Evolutionary conservation across 2,113 vertebrate genomes (phyloP), one percentile per base, ranked within the genome.

Genomic region (Rhea pennata): DNA sequence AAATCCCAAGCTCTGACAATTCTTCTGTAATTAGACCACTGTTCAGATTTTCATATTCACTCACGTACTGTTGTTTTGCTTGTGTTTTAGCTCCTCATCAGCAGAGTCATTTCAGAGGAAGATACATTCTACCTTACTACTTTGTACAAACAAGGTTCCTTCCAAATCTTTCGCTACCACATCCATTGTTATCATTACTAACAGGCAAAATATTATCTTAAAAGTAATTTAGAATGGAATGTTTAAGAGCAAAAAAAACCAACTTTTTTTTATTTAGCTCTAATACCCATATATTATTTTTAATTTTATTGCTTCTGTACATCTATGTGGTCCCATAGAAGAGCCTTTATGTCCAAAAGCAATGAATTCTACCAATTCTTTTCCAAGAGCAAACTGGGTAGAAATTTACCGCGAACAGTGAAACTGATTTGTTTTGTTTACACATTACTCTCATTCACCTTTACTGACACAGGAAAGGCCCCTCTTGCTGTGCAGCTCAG

Each of bases 21-120:
- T 86, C 89, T 86, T 81, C 87, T 3, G 2, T 53, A 90, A 87
- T 69, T 54, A 71, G 19, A 73, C 77, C 61, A 80, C 80, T 89
- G 58, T 42, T 94, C 71, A 66, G 46, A 87, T 90, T 91, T 74
- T 84, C 90, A 95, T 72, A 79, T 33, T 61, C 58, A 44, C 70
- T 75, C 75, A 85, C 42, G 77, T 59, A 67, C n/a, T 19, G 20
- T 46, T 59, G 15, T 10, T 85, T 56, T 70, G 48, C 81, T 83
- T 87, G 92, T 94, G 85, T 69, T 82, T 84, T 69, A 88, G 76
- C 66, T 95, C 71, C 78, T 92, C 82, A 61, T 33, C 76, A 65
- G 71, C 76, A 83, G 12, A 75, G 40, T 26, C 58, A n/a, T 39
- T 39, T 56, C 59, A 88, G 17, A 53, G 69, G 64, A 84, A 40